A percentile compares a stretch with the other conserved stretches of the same genome.
These are phyloP conservation scores for Drosophila suzukii DNA, from an alignment of 1,140 invertebrate species.

Conservation along the genomic window DNA sequence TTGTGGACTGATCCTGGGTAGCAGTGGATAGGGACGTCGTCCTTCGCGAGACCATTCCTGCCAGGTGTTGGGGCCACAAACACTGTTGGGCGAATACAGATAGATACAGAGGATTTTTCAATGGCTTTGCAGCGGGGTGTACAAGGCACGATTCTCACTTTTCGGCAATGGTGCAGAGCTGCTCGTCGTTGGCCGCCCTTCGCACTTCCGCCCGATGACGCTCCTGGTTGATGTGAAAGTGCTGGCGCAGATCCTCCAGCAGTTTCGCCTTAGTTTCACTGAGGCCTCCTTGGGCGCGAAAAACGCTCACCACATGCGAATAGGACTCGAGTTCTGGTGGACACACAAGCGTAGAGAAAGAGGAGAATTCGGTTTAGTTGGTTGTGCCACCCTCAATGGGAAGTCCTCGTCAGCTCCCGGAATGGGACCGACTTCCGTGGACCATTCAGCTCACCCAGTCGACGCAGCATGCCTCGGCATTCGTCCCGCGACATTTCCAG, in stretches of 20 bases:
- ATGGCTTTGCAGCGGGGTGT: not conserved
- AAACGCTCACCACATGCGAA: constrained; percentile 93
- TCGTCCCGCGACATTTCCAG: constrained; percentile 93
- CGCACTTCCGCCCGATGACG: constrained; percentile 95
- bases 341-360: constrained; percentile 19
- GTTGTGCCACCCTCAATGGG: not conserved
- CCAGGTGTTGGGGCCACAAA: constrained; percentile 91
- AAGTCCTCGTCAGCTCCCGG: constrained; percentile 3
- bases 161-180: constrained; percentile 93
- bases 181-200: constrained; percentile 95
- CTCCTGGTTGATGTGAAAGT: constrained; percentile 94
- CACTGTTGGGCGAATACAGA: constrained; percentile 86
- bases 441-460: constrained; percentile 87
- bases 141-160: constrained; percentile 87
- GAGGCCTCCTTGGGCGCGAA: constrained; percentile 95
- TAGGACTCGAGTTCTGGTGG: constrained; percentile 95
- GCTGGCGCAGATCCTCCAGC: constrained; percentile 91
- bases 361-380: constrained; percentile 7
- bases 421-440: constrained; percentile 1
- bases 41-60: constrained; percentile 95
- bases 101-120: constrained; percentile 33
- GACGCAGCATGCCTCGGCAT: constrained; percentile 93
- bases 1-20: constrained; percentile 92
- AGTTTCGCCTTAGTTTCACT: constrained; percentile 93
- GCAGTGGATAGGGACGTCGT: constrained; percentile 90